These are phyloP conservation scores for Dryobota labecula DNA, from an alignment of 2,888 invertebrate species.

Conservation along the genomic window DNA sequence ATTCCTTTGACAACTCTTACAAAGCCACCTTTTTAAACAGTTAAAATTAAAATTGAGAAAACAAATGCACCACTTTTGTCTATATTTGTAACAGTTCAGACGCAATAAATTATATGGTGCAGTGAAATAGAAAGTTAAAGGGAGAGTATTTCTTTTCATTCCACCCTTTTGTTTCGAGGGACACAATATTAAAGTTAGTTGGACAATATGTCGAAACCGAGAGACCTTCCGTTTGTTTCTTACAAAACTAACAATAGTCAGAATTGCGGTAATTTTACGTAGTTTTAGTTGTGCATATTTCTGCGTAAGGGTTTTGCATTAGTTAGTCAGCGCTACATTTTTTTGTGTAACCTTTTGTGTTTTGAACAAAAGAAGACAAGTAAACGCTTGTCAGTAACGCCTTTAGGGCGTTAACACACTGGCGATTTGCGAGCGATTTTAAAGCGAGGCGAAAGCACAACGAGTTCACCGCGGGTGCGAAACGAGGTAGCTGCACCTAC, in stretches of 20 bases:
- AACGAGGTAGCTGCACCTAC: too few species aligned
- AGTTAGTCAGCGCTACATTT: slow-evolving; percentile 5
- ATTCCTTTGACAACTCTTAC: slow-evolving; percentile 37
- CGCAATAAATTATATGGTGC: slow-evolving; percentile 65
- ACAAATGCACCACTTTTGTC: slow-evolving; percentile 69
- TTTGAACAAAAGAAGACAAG: background rate
- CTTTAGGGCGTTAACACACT: too few species aligned
- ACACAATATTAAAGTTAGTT: slow-evolving; percentile 51
- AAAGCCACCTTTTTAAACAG: slow-evolving; percentile 47
- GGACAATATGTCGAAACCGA: slow-evolving; percentile 69
- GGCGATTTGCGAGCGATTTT: too few species aligned
- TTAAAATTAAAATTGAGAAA: slow-evolving; percentile 50
- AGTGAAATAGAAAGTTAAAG: slow-evolving; percentile 75
- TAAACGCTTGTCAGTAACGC: background rate
- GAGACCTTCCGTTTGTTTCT: slow-evolving; percentile 70
- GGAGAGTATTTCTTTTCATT: slow-evolving; percentile 57
- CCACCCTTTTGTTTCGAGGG: slow-evolving; percentile 64
- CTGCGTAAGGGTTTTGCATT: slow-evolving; percentile 31
- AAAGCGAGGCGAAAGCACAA: too few species aligned
- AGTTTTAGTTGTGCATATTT: slow-evolving; percentile 38
- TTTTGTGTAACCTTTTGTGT: slow-evolving; percentile 23
- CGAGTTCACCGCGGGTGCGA: too few species aligned
- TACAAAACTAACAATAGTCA: slow-evolving; percentile 33
- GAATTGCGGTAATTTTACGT: slow-evolving; percentile 39
- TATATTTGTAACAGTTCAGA: slow-evolving; percentile 67